A percentile compares a stretch with the other conserved stretches of the same genome.
Conservation (phyloP, 2,113 vertebrate genomes). For the Irena cyanogastra region DNA sequence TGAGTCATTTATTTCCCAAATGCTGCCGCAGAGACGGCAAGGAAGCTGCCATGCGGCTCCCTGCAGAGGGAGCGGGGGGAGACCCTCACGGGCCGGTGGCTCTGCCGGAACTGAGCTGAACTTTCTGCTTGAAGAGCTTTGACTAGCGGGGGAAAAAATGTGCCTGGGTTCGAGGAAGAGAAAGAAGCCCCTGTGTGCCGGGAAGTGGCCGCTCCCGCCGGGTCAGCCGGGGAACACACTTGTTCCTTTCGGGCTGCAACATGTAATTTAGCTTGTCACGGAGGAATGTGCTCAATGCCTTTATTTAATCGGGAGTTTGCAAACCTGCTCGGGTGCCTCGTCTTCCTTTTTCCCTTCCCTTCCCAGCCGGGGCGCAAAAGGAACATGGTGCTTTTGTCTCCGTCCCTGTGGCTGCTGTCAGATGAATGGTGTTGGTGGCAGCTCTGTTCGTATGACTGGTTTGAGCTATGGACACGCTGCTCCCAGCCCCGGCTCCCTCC, state of each 20-base stretch:
- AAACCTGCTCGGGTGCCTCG: conserved; percentile 18
- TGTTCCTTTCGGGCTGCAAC: neutral
- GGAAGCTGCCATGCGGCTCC: neutral
- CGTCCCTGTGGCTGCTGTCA: neutral
- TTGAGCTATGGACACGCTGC: neutral
- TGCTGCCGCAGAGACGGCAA: neutral
- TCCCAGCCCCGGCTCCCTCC: conserved; percentile 6
- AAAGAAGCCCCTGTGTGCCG: conserved; percentile 7
- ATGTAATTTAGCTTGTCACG: conserved; percentile 57
- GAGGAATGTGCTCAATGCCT: conserved; percentile 53
- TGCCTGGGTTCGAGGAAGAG: neutral
- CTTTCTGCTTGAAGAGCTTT: conserved; percentile 50
- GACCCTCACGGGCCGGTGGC: neutral
- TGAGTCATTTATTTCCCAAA: neutral
- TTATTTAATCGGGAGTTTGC: neutral
- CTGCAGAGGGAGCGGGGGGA: neutral
- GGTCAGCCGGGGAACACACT: conserved; percentile 8
- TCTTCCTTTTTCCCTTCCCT: neutral
- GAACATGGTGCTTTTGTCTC: conserved; percentile 40
- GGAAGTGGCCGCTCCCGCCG: neutral
- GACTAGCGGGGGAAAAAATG: neutral
- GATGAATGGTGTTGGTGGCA: conserved; percentile 9
- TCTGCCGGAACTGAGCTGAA: conserved; percentile 21
- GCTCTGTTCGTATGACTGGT: conserved; percentile 11
- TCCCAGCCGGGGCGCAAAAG: neutral